Conservation (phyloP, 2,797 vertebrate species). For the Valencia hispanica region DNA sequence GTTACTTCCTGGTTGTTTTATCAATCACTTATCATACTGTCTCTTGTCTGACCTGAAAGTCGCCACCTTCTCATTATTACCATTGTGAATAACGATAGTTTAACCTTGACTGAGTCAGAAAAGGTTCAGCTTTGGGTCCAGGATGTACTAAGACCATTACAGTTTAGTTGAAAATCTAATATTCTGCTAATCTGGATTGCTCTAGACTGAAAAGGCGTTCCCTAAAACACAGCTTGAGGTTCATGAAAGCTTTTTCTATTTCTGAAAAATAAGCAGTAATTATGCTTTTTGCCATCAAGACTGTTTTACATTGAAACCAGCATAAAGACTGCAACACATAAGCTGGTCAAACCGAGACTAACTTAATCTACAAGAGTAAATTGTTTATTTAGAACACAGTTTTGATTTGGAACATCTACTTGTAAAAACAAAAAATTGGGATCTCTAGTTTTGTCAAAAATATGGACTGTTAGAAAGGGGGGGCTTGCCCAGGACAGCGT, state of each 20-base stretch:
- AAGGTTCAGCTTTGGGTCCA: too few relatives aligned
- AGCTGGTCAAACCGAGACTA: background rate
- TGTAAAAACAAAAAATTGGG: background rate
- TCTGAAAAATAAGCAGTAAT: background rate
- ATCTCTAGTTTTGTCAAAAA: background rate
- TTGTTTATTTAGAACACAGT: background rate
- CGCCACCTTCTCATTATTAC: too few relatives aligned
- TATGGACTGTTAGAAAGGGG: background rate
- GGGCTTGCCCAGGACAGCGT: background rate
- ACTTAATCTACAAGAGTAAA: background rate
- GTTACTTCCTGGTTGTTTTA: too few relatives aligned
- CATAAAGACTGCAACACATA: background rate
- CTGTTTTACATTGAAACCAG: background rate
- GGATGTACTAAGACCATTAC: too few relatives aligned
- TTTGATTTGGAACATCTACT: background rate
- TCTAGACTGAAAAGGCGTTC: background rate
- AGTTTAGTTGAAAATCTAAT: too few relatives aligned
- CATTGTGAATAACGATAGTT: too few relatives aligned
- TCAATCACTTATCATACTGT: too few relatives aligned
- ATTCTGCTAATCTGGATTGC: background rate
- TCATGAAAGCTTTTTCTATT: background rate
- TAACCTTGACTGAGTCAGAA: too few relatives aligned
- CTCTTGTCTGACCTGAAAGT: too few relatives aligned
- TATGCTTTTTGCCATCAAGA: background rate
- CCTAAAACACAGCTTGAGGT: background rate